Base-by-base conservation (phyloP, 2,888 invertebrate genomes). In the Pocota personata region DNA sequence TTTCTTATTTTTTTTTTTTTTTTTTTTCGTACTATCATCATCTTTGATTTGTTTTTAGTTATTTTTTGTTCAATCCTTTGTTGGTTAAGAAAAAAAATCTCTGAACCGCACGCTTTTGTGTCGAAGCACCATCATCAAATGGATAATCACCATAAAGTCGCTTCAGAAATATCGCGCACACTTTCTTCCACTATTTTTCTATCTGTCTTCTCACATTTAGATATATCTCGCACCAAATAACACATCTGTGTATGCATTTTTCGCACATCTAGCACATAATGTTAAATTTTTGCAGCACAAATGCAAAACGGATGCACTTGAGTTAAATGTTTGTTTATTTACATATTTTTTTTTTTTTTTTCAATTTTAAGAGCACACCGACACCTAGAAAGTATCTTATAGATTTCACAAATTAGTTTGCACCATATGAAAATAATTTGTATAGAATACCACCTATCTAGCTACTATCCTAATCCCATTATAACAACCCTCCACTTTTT, bases 21-120 rank as follows among this genome's bases (percentile, higher is more conserved):
- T 32, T 30, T 21, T 55, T 71, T 19, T 71, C 66, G 46, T 62
- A 72, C 72, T 75, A 50, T 52, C 84, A 55, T 87, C 87, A 69
- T 87, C 83, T 46, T 66, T 88, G 71, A 67, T 55, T 62, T 76
- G 82, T 58, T 88, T 88, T 84, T 88, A 35, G 62, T 67, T 67
- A 40, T 32, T 46, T 67, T 50, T 62, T 12, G 6, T 67, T 60
- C 57, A 16, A 37, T 55, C 40, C 50, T 88, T 88, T 50, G 58
- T 32, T 52, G 46, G 48, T 50, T 35, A 58, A 71, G 55, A 35
- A 82, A 89, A 88, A 60, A 88, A 86, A 88, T 88, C 79, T 77
- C 82, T 79, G 72, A 89, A 89, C 88, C 90, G 92, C 91, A 91
- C 92, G 92, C 91, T 92, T 91, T 91, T 91, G 92, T 92, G 90